Conservation (phyloP, 2,888 invertebrate genomes). For the Allolobophora icterica region DNA sequence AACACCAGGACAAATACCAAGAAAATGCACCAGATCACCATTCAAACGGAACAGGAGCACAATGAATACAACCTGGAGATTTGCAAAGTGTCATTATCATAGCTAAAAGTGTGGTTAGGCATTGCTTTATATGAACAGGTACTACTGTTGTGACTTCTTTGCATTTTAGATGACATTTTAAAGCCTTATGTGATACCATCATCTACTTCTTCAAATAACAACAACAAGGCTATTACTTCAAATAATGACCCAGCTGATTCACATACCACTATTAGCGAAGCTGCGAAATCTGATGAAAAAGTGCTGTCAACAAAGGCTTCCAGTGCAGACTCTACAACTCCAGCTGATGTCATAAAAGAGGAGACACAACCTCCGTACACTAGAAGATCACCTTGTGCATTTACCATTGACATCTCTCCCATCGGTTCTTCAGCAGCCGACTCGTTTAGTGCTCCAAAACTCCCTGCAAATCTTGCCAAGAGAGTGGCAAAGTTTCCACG, state of each 20-base stretch:
- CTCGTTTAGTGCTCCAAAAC: not conserved
- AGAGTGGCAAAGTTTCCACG: constrained; percentile 25
- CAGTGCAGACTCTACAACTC: not conserved
- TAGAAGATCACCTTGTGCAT: constrained; percentile 15
- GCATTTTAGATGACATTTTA: not conserved
- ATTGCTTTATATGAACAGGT: not conserved
- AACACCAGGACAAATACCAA: not conserved
- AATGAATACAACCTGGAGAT: not conserved
- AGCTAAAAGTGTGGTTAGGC: not conserved
- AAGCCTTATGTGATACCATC: not conserved
- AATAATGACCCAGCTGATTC: not conserved
- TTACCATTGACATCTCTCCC: constrained; percentile 23
- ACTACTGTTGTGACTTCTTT: not conserved
- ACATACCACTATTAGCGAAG: not conserved
- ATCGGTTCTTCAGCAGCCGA: not conserved
- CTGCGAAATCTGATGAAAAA: not conserved
- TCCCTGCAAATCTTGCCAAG: not conserved
- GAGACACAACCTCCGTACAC: not conserved
- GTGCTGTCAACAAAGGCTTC: not conserved
- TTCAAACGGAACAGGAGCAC: not conserved
- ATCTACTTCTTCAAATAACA: not conserved
- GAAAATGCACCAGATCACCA: not conserved
- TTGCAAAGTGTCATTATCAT: not conserved
- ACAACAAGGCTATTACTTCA: not conserved
- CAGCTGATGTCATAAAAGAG: not conserved